Percentiles rank a stretch among this genome's conserved stretches.
Conservation (phyloP, 1,140 invertebrate species). For the Drosophila carrolli region DNA sequence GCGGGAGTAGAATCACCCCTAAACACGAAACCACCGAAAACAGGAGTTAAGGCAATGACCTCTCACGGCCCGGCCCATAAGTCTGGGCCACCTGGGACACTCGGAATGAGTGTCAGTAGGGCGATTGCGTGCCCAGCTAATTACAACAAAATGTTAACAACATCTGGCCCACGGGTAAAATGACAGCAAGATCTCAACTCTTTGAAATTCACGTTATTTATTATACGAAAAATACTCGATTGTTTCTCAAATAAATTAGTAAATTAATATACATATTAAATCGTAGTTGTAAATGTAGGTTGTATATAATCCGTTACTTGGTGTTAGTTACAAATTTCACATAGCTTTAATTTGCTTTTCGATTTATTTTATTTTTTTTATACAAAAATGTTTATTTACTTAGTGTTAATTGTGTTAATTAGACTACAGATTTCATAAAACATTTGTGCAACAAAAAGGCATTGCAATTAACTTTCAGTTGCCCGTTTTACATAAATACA, state of each 20-base stretch:
- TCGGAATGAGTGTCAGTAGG: conserved; percentile 37
- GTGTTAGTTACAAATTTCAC: conserved; percentile 78
- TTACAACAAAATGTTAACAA: conserved; percentile 56
- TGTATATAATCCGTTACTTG: conserved; percentile 67
- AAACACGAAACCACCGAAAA: conserved; percentile 24
- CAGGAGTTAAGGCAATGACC: conserved; percentile 47
- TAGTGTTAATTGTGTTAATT: conserved; percentile 73
- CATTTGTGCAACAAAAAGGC: conserved; percentile 80
- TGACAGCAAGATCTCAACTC: conserved; percentile 10
- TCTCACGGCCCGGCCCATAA: conserved; percentile 13
- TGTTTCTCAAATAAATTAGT: conserved; percentile 74
- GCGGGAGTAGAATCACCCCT: conserved; percentile 38
- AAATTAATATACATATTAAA: conserved; percentile 53
- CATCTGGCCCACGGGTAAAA: conserved; percentile 44
- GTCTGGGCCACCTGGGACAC: conserved; percentile 34
- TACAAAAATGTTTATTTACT: conserved; percentile 65
- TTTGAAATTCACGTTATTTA: conserved; percentile 70
- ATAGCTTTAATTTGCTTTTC: conserved; percentile 47
- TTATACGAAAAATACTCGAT: conserved; percentile 77
- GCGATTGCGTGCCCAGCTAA: conserved; percentile 64
- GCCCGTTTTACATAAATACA: conserved; percentile 66
- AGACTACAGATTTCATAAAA: conserved; percentile 72
- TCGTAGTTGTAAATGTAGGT: conserved; percentile 45
- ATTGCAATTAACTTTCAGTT: conserved; percentile 68
- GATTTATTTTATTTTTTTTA: conserved; percentile 49